Conservation (phyloP, 2,113 vertebrate species). For the Cacatua alba region DNA sequence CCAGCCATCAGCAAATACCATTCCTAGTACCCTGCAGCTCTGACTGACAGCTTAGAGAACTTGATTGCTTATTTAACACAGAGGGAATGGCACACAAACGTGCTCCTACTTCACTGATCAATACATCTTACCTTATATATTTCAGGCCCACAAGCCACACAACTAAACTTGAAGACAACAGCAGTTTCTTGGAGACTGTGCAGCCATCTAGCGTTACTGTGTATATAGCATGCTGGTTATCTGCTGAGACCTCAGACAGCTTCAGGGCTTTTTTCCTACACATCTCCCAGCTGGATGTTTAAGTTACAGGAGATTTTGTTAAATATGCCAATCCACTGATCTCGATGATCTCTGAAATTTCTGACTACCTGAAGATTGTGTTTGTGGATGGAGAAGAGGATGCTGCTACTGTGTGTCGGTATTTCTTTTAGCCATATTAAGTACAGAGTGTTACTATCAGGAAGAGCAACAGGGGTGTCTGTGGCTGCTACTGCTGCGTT, state of each 20-base stretch:
- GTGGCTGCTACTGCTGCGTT: neutral
- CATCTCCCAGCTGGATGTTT: neutral
- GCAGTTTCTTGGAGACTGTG: neutral
- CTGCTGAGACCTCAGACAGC: rapidly evolving
- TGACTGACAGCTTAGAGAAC: neutral
- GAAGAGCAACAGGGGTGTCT: neutral
- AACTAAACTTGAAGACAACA: neutral
- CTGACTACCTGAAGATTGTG: neutral
- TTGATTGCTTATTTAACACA: neutral
- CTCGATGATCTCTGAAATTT: neutral
- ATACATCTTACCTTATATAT: neutral
- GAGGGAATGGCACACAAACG: neutral
- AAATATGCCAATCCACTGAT: neutral
- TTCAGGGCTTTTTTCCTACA: neutral
- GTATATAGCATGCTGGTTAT: neutral
- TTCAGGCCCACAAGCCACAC: neutral
- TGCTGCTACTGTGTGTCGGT: neutral
- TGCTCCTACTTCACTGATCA: neutral
- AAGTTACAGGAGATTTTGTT: neutral
- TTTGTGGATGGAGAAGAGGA: neutral
- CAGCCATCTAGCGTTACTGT: constrained; percentile 36
- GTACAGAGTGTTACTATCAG: neutral
- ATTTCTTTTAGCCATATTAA: neutral
- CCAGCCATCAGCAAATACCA: neutral
- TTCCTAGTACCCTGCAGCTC: neutral